These are phyloP conservation scores for Stegodyphus mimosarum DNA, from an alignment of 1,140 invertebrate species.

Conservation along the genomic window DNA sequence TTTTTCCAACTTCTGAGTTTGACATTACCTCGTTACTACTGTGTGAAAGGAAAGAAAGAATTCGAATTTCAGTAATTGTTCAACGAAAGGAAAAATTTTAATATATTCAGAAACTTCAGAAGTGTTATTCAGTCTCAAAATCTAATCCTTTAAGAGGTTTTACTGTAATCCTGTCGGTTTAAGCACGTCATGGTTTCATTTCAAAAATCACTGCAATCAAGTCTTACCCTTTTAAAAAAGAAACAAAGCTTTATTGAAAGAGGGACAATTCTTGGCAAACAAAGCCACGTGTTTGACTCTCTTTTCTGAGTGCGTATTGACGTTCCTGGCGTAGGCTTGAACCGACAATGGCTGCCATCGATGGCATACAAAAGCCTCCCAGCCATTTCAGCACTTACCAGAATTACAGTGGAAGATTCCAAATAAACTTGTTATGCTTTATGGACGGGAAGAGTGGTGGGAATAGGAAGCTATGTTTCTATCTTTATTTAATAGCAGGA, in stretches of 20 bases:
- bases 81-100: too few species aligned
- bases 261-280: background rate
- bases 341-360: slow-evolving; percentile 24
- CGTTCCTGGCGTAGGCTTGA: background rate
- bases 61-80: too few species aligned
- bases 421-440: slow-evolving; percentile 56
- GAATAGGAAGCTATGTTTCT: slow-evolving; percentile 7
- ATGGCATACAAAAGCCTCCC: slow-evolving; percentile 15
- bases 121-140: too few species aligned
- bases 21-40: too few species aligned
- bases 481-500: slow-evolving; percentile 59
- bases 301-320: background rate
- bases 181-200: too few species aligned
- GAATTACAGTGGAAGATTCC: slow-evolving; percentile 45
- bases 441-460: slow-evolving; percentile 34
- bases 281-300: background rate
- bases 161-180: too few species aligned
- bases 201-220: background rate
- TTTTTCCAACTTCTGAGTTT: too few species aligned
- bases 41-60: too few species aligned
- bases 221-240: background rate
- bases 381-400: slow-evolving; percentile 58
- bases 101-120: too few species aligned
- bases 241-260: slow-evolving; percentile 3
- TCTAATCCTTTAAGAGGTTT: too few species aligned